phyloP scores from a whole-genome alignment of 2,888 invertebrate species.

The Amphiduros pacificus region DNA sequence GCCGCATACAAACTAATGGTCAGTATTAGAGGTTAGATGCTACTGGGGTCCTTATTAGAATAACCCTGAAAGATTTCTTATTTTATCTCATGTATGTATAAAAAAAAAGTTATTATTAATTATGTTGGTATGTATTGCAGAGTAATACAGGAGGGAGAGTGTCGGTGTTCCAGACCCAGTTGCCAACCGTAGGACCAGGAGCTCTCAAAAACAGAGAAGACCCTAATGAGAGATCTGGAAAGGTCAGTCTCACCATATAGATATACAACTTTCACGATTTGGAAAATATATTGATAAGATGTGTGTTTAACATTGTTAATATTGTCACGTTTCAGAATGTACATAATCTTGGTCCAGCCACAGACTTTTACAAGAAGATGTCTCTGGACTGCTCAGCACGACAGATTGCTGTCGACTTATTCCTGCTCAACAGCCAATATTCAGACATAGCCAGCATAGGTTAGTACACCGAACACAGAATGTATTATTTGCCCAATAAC shows the following conservation, averaged over 20 bases:
- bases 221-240: conserved; percentile 77
- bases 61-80: too few relatives aligned
- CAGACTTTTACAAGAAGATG: conserved; percentile 95
- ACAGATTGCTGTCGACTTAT: conserved; percentile 93
- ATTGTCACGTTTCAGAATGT: conserved; percentile 69
- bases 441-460: conserved; percentile 91
- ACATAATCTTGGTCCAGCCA: conserved; percentile 87
- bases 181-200: conserved; percentile 78
- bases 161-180: conserved; percentile 88
- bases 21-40: conserved; percentile 45
- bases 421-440: conserved; percentile 89
- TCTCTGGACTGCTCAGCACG: conserved; percentile 96
- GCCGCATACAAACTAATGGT: conserved; percentile 90
- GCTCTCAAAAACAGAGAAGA: conserved; percentile 84
- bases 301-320: too few relatives aligned
- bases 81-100: too few relatives aligned
- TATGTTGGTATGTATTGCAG: conserved; percentile 21
- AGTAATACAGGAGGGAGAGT: conserved; percentile 90
- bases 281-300: too few relatives aligned
- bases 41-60: too few relatives aligned
- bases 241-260: too few relatives aligned
- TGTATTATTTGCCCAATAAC: too few relatives aligned
- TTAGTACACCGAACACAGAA: too few relatives aligned
- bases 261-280: too few relatives aligned
- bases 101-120: too few relatives aligned